Evolutionary conservation across 2,797 vertebrate genomes (phyloP).

Genomic region (Mus spretus): DNA sequence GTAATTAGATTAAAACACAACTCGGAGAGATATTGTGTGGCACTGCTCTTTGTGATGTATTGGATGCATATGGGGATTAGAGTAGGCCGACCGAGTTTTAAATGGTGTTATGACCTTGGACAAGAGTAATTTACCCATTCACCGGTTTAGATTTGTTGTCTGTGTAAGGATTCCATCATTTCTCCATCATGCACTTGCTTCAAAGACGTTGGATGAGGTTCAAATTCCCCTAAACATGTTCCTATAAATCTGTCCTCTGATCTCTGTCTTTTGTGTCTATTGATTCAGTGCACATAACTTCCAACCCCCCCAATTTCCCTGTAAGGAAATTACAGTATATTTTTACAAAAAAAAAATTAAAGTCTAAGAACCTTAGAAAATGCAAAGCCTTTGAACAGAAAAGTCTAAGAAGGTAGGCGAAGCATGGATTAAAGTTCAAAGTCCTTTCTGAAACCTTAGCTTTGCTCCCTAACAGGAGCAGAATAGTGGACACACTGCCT

Average conservation of each 20-base stretch:
- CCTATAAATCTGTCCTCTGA: background rate
- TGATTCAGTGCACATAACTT: background rate
- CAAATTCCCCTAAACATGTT: background rate
- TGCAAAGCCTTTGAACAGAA: constrained; percentile 8
- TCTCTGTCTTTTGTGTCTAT: background rate
- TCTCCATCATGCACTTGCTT: background rate
- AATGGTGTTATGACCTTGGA: background rate
- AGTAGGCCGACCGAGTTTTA: background rate
- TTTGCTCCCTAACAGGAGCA: background rate
- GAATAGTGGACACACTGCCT: background rate
- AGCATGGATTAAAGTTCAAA: background rate
- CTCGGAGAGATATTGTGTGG: background rate
- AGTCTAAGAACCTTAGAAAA: background rate
- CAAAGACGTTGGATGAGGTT: background rate
- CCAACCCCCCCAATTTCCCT: background rate
- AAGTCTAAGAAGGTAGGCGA: background rate
- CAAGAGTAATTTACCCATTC: background rate
- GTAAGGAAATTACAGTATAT: background rate
- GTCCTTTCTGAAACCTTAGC: background rate
- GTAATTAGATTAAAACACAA: constrained; percentile 30
- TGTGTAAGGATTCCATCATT: background rate
- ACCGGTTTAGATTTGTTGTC: constrained; percentile 30
- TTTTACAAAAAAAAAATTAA: background rate
- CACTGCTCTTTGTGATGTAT: background rate
- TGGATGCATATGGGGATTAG: background rate